Evolutionary conservation across 2,113 vertebrate species (phyloP), one percentile per base, ranked within the genome.

Genomic region (Egretta garzetta): DNA sequence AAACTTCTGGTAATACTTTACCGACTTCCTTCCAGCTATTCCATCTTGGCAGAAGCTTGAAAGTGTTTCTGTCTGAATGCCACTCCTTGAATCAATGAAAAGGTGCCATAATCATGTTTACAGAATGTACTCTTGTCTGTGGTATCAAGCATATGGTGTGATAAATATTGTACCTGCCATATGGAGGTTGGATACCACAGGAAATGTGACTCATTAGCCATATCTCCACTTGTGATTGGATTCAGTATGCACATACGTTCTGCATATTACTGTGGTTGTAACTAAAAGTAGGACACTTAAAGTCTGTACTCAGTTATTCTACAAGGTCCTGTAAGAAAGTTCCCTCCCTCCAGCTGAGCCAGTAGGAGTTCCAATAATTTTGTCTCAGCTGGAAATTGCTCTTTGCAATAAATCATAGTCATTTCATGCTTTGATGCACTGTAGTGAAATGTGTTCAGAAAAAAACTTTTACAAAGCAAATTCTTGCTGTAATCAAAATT

Each of bases 201-300:
- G 93, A 97, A 94, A 82, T 94, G 68, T 94, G 83, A 92, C 82
- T 95, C 71, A 63, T 96, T 93, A 94, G 28, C 55, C 37, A 12
- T 88, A 82, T 92, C 50, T 92, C 59, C 67, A 80, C 33, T 90
- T 62, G 39, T 71, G 93, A 86, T 53, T 80, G 11, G 59, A 88
- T 70, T 94, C 88, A 80, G n/a, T 35, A 66, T 74, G 37, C 75
- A 90, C 90, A 92, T 93, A 83, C 62, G 4, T 93, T 93, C 67
- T 87, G 58, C 79, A 83, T 85, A 86, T 86, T 94, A 77, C 67
- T 70, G 71, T 68, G 70, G 41, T 23, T 96, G 32, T 28, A 80
- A 67, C 88, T 77, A 73, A 74, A 95, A 95, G 50, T 83, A 71
- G 71, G 67, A 86, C 62, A 33, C 72, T 88, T 80, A 10, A 19